Base-by-base conservation (phyloP, 92 coral and sea anemone genomes). In the Anthopleura xanthogrammica region DNA sequence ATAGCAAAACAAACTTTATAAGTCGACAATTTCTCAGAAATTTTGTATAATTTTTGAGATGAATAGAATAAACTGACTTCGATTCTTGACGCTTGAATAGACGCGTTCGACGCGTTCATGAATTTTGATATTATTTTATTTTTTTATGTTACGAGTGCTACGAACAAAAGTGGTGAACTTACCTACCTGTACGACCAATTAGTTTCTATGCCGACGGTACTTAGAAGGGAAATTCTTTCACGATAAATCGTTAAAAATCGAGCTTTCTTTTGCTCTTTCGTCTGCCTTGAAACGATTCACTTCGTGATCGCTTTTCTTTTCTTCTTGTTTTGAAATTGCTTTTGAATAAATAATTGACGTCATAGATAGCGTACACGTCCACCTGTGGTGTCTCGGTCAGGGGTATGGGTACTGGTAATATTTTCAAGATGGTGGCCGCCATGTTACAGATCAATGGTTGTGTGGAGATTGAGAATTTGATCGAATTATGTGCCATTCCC, bases 361-460 rank as follows among this genome's bases (percentile, higher is more conserved):
- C 80, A 77, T 58, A 43, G 13, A 56, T 24, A 23, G 19, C 74
- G 16, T 12, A 3, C 72, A 65, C 72, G 46, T 50, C 23, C 42
- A 54, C 7, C 74, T 68, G 60, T 43, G 23, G 14, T 22, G 16
- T 10, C 46, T 71, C 76, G 60, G 23, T 20, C 83, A 80, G 39
- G 77, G 56, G 78, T 14, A 19, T 81, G 84, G 68, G 84, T 36
- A 81, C 84, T 71, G 48, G 75, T 23, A 54, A 16, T 13, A 52
- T 74, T 74, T 84, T 14, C 89, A 93, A 91, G 75, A 91, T 91
- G 98, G 93, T 95, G 78, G 92, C 93, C 20, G 92, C 93, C 16
- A 52, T 54, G 24, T 82, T 94, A 87, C 23, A 54, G 57, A 8
- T 88, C 20, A 89, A 91, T 79, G 98, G 95, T 57, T 91, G 95